Conservation (phyloP, 2,888 invertebrate species). For the Cheilosia urbana region DNA sequence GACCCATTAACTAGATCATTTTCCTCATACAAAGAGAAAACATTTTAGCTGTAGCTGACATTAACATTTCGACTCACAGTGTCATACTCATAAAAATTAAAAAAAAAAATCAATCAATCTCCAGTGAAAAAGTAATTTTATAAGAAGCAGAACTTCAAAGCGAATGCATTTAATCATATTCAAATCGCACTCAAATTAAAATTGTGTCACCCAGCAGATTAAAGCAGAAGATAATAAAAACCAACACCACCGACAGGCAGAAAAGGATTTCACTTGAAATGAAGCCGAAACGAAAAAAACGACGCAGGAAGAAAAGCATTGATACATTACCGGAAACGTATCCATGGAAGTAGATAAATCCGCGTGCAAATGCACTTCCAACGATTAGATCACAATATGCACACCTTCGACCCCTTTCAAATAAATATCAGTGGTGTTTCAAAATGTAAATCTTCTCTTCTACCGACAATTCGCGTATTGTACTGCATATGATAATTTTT, state of each 20-base stretch:
- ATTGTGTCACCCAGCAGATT: constrained; percentile 12
- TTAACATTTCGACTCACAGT: constrained; percentile 10
- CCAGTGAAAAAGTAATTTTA: constrained; percentile 14
- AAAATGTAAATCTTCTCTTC: constrained; percentile 4
- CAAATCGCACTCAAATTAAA: constrained; percentile 9
- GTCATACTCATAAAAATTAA: background rate
- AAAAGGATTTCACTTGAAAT: constrained; percentile 34
- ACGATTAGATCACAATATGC: constrained; percentile 1
- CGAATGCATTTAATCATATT: constrained; percentile 42
- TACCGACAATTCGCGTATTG: constrained; percentile 8
- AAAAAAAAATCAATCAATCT: constrained; percentile 9
- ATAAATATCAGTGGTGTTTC: background rate
- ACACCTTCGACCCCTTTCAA: background rate
- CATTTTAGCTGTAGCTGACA: constrained; percentile 34
- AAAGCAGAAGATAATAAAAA: background rate
- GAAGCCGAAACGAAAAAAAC: constrained; percentile 40
- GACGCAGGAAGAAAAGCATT: constrained; percentile 44
- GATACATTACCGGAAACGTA: background rate
- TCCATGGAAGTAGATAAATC: constrained; percentile 4
- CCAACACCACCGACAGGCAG: constrained; percentile 55
- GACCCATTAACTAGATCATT: constrained; percentile 18
- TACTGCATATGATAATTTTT: constrained; percentile 36
- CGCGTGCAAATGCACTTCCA: constrained; percentile 9
- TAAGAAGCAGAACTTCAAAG: constrained; percentile 2
- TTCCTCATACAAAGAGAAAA: constrained; percentile 11